These are phyloP conservation scores for Trichopria drosophilae DNA, from an alignment of 2,888 invertebrate species.

Conservation along the genomic window DNA sequence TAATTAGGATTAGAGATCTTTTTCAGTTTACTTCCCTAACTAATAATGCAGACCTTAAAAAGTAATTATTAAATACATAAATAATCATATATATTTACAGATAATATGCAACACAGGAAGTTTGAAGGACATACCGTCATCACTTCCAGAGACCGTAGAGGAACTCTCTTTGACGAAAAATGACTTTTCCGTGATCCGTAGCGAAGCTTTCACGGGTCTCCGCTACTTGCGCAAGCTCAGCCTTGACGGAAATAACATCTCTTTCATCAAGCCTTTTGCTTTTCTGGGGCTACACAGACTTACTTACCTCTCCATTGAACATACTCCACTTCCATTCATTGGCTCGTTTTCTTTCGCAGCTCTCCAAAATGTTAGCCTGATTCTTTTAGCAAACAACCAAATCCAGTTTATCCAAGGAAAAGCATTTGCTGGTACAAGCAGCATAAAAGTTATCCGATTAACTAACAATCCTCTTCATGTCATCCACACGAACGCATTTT, in stretches of 20 bases:
- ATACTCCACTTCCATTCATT: constrained; percentile 79
- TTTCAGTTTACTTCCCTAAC: too few species aligned
- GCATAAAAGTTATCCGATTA: constrained; percentile 78
- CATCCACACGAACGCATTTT: constrained; percentile 81
- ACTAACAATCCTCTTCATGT: constrained; percentile 82
- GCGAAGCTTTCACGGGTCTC: constrained; percentile 82
- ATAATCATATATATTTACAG: constrained; percentile 62
- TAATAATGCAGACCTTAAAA: too few species aligned
- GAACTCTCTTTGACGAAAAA: constrained; percentile 86
- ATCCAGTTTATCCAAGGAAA: constrained; percentile 72
- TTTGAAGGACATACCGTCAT: constrained; percentile 76
- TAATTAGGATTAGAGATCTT: too few species aligned
- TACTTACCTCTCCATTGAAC: constrained; percentile 79
- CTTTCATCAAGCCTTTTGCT: constrained; percentile 80
- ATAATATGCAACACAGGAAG: constrained; percentile 87
- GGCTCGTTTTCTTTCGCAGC: constrained; percentile 84
- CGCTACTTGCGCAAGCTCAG: constrained; percentile 79
- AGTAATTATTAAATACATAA: too few species aligned
- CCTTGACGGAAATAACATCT: constrained; percentile 85
- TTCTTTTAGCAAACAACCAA: constrained; percentile 71
- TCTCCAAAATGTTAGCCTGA: constrained; percentile 76
- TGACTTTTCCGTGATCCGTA: constrained; percentile 77
- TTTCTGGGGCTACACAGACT: constrained; percentile 81
- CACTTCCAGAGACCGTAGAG: constrained; percentile 76
- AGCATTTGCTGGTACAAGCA: constrained; percentile 85